Base-by-base conservation (phyloP, 2,797 vertebrate genomes). In the Clarias pachynema region DNA sequence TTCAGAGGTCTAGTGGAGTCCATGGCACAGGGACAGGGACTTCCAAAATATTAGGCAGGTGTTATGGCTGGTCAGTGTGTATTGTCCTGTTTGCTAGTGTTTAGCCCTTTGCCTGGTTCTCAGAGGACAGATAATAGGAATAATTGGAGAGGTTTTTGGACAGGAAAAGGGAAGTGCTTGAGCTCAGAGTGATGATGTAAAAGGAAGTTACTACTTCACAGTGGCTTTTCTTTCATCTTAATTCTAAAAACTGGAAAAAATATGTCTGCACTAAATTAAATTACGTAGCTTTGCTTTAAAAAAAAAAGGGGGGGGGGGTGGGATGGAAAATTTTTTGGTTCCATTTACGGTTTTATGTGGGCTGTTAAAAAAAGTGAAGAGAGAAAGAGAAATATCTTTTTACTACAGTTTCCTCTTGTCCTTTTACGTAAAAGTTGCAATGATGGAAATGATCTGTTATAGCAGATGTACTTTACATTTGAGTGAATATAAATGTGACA, bases 171-270 rank as follows among this genome's bases (percentile, higher is more conserved):
- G 84, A 85, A 85, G 60, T 69, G 65, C 53, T 85, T 9, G 37
- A 85, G 83, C 62, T 84, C 31, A 26, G 81, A 66, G 68, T 29
- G 68, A 79, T 96, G 95, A 96, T 93, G 93, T 93, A 92, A 94
- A 89, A 88, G 92, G 93, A 92, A 92, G 92, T 89, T 86, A 79
- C 91, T 87, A 92, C 92, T 93, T 92, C 91, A 90, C 91, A 86
- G 86, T 66, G 6, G 83, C 91, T 89, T 93, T 94, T 89, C 91
- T 92, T 90, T 92, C 84, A 88, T 90, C 60, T 59, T 37, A 5
- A 10, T 15, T 44, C n/a, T 68, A 31, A 53, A 81, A 81, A 29
- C 8, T 34, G 18, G 34, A 40, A 79, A 73, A 7, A 59, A 22
- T 5, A 20, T 22, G 5, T 75, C 16, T 20, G 73, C 73, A 57